Base-by-base conservation (phyloP, 1,140 invertebrate genomes). In the Oncopeltus fasciatus region DNA sequence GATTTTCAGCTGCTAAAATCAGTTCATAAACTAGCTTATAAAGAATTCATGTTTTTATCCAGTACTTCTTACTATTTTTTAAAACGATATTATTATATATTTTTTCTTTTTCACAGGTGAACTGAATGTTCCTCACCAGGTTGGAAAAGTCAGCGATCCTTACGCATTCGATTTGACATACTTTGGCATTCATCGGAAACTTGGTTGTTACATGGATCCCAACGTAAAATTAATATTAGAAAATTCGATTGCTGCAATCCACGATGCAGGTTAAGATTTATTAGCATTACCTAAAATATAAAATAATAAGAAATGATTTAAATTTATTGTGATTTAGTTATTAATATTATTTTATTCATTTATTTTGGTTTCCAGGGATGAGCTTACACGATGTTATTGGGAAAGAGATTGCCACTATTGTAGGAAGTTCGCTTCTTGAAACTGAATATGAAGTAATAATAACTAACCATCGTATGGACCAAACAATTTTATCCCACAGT, bases 401-500 rank as follows among this genome's bases (percentile, higher is more conserved):
- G 53, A 73, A 72, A 46, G 80, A 74, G 64, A 84, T 77, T 16
- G 81, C 80, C 60, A 80, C 82, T 11, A 79, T 77, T 67, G 74
- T 81, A 62, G 79, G 78, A 21, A 68, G 67, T 8, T 62, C 59
- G 21, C 24, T 68, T 1, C 67, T 64, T 64, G 70, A 72, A 31
- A 67, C 68, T 0, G 70, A 71, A 63, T 65, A 63, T 46, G 26
- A 68, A 20, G 46, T 47, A 12, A 49, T 67, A 18, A 64, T 66
- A 46, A 60, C 65, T 33, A 66, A 62, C 51, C 65, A 65, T 56
- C 64, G 38, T 29, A 33, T 38, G 60, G 83, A 83, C 2, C 84
- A 84, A 72, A 78, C 76, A 33, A 75, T 85, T 68, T 81, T 81
- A 60, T 84, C 83, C 20, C 82, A 83, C 69, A 77, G 79, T 8